Base-by-base conservation (phyloP, 2,888 invertebrate species). In the Sympetrum striolatum region DNA sequence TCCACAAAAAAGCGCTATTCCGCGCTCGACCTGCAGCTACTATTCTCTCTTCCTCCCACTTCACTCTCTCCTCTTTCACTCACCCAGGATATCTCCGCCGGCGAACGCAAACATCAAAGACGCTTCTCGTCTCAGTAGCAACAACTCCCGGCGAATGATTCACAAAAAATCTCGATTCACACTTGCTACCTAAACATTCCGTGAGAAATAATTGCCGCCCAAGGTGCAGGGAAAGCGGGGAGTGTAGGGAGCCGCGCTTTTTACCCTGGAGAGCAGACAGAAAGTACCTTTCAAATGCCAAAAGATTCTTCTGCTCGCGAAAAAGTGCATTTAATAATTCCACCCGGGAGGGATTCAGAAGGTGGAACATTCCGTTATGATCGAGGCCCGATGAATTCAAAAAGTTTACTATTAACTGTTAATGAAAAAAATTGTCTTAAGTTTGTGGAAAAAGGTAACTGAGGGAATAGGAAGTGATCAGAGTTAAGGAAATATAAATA, bases 121-220 rank as follows among this genome's bases (percentile, higher is more conserved):
- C 8, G 73, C 81, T 39, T 39, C 81, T n/a, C 81, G 14, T 35
- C 86, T 48, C 58, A 60, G 64, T 73, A 73, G 37, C 60, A 37
- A 86, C 60, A 86, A 86, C 86, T 86, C 86, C 64, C 37, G 58
- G 31, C 15, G 60, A 48, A 44, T 35, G 82, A 58, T 86, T 60
- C 60, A 37, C 60, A 73, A 73, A 73, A 73, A 73, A n/a, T 60
- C 60, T 86, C 86, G 60, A 86, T 86, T 86, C 86, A 86, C 86
- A 86, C 86, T 60, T 86, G 86, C 86, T 86, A 86, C 86, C 86
- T 86, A 86, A 86, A 86, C 86, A 86, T 60, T 86, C 60, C 60
- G 35, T 37, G 86, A 86, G 37, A 86, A 25, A 86, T 86, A 86
- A 86, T 60, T 86, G 86, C 86, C 86, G 86, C 73, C 73, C 73